These are phyloP conservation scores for Piscicola geometra DNA, from an alignment of 2,888 invertebrate genomes.

Conservation along the genomic window DNA sequence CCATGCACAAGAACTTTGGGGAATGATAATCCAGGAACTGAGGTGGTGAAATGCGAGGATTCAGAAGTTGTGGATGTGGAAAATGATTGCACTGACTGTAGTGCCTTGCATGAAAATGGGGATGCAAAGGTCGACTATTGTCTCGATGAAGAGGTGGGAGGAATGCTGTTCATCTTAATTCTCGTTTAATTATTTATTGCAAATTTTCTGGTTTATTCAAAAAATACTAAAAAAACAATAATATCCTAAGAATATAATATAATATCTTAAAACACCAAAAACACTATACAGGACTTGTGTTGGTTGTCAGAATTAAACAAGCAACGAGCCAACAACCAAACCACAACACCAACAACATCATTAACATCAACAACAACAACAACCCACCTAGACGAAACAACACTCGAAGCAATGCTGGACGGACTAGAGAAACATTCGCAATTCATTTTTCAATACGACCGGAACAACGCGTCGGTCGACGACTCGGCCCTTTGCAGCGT, in stretches of 20 bases:
- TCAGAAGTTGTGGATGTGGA: no score
- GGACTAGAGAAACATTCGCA: constrained; percentile 87
- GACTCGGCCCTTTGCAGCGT: constrained; percentile 98
- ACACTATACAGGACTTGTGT: constrained; percentile 4
- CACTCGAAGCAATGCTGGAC: constrained; percentile 92
- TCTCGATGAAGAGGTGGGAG: constrained; percentile 78
- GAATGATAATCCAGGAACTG: no score
- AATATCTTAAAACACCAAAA: neutral
- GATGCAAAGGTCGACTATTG: constrained; percentile 92
- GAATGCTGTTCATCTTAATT: constrained; percentile 10
- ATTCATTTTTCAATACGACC: constrained; percentile 32
- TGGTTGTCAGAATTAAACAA: constrained; percentile 11
- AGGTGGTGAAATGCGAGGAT: no score
- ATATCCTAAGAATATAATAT: no score
- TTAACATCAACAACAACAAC: no score
- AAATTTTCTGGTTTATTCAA: no score
- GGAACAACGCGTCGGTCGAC: constrained; percentile 62
- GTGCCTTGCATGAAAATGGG: neutral
- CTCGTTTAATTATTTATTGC: neutral
- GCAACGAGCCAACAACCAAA: neutral
- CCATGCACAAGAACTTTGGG: no score
- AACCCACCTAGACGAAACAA: constrained; percentile 71
- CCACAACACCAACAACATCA: no score
- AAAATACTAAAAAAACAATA: no score
- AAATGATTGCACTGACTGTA: no score